Evolutionary conservation across 64 coral and sea anemone species (phyloP).

Genomic region (Stylophora pistillata): DNA sequence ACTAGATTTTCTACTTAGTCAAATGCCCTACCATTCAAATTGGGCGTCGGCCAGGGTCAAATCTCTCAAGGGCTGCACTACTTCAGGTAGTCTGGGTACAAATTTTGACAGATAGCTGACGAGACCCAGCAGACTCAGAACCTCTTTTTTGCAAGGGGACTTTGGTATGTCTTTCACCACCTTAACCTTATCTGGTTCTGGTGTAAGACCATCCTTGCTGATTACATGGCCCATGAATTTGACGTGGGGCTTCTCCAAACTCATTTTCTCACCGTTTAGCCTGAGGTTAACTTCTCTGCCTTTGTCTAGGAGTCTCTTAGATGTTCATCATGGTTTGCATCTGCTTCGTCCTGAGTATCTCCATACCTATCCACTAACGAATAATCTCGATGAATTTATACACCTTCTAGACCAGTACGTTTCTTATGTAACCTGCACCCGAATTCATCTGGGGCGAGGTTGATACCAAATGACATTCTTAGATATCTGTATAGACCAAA

Average conservation of each 20-base stretch:
- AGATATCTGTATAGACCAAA: constrained; percentile 56
- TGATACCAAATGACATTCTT: constrained; percentile 61
- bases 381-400: constrained; percentile 53
- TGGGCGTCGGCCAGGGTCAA: constrained; percentile 30
- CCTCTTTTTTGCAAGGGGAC: constrained; percentile 53
- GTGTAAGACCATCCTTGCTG: constrained; percentile 37
- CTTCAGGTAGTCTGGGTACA: constrained; percentile 54
- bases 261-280: too few species aligned
- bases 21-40: constrained; percentile 64
- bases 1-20: constrained; percentile 42
- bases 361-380: constrained; percentile 43
- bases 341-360: constrained; percentile 44
- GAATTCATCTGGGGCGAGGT: constrained; percentile 55
- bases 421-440: constrained; percentile 41
- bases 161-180: constrained; percentile 53
- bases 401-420: constrained; percentile 34
- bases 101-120: constrained; percentile 58
- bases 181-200: constrained; percentile 55
- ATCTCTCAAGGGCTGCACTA: constrained; percentile 45
- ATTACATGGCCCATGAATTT: constrained; percentile 61
- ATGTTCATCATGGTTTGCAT: constrained; percentile 47
- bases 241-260: too few species aligned
- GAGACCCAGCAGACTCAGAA: constrained; percentile 55
- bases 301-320: constrained; percentile 32
- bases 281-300: constrained; percentile 59